Evolutionary conservation across 2,797 vertebrate genomes (phyloP).

Genomic region (Takifugu ocellatus): DNA sequence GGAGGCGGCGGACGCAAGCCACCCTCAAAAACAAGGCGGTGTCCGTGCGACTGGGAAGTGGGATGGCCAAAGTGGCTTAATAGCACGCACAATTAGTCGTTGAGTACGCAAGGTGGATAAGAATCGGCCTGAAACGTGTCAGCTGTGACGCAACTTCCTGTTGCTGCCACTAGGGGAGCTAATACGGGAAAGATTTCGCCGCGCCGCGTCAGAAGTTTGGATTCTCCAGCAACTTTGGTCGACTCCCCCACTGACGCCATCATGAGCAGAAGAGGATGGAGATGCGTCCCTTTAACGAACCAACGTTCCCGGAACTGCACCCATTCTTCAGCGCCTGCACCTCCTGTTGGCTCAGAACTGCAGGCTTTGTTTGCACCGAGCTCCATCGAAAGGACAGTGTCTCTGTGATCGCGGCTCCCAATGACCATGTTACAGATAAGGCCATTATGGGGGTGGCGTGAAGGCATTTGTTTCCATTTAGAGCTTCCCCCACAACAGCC

Average conservation of each 20-base stretch:
- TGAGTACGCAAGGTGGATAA: too few relatives aligned
- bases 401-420: constrained; percentile 1
- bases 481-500: constrained; percentile 4
- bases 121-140: too few relatives aligned
- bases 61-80: too few relatives aligned
- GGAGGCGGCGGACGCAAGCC: background rate
- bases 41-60: too few relatives aligned
- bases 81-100: too few relatives aligned
- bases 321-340: background rate
- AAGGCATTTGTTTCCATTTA: constrained; percentile 13
- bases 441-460: constrained; percentile 8
- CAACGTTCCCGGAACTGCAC: constrained; percentile 3
- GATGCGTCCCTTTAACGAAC: background rate
- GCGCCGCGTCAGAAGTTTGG: too few relatives aligned
- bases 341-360: background rate
- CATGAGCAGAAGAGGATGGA: background rate
- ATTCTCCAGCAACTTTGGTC: too few relatives aligned
- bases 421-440: constrained; percentile 6
- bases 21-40: too few relatives aligned
- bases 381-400: constrained; percentile 3
- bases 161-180: too few relatives aligned
- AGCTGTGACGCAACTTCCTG: too few relatives aligned
- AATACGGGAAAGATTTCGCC: too few relatives aligned
- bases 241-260: too few relatives aligned
- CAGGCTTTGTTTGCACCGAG: constrained; percentile 1